phyloP scores from a whole-genome alignment of 2,888 invertebrate species.

The Trichogramma dendrolimi region DNA sequence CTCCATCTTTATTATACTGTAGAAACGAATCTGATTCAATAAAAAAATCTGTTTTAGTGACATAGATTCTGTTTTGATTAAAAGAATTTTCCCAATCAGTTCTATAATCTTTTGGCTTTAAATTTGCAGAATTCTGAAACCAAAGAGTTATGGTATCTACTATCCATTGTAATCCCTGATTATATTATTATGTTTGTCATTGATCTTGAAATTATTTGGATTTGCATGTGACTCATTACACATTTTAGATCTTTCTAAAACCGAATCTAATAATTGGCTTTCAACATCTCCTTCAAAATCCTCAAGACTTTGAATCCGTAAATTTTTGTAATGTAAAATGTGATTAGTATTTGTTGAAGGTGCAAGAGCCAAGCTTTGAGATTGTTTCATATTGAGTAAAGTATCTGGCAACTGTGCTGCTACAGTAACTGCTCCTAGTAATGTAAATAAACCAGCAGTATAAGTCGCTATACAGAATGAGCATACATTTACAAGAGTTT shows the following conservation, averaged over 20 bases:
- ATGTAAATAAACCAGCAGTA: conserved; percentile 58
- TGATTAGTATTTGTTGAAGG: too few species aligned
- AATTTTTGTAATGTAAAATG: neutral
- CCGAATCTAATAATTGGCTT: conserved; percentile 20
- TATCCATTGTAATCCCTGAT: conserved; percentile 18
- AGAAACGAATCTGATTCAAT: conserved; percentile 18
- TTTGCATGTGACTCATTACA: conserved; percentile 22
- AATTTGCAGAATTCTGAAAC: conserved; percentile 20
- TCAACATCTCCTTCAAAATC: conserved; percentile 19
- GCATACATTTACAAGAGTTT: conserved; percentile 56
- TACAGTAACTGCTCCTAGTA: conserved; percentile 59
- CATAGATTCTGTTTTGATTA: conserved; percentile 12
- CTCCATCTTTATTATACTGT: conserved; percentile 10
- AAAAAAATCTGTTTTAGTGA: conserved; percentile 15
- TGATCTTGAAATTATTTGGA: conserved; percentile 3
- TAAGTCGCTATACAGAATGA: conserved; percentile 62
- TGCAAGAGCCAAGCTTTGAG: neutral
- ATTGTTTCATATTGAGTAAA: conserved; percentile 31
- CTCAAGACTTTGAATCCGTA: neutral
- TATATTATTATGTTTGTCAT: neutral
- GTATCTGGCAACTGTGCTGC: conserved; percentile 49
- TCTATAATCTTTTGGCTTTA: conserved; percentile 1
- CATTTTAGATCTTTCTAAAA: conserved; percentile 17
- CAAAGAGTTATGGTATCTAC: conserved; percentile 22
- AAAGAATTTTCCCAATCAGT: conserved; percentile 10